Evolutionary conservation across 2,888 invertebrate species (phyloP).

Genomic region (Nysson spinosus): DNA sequence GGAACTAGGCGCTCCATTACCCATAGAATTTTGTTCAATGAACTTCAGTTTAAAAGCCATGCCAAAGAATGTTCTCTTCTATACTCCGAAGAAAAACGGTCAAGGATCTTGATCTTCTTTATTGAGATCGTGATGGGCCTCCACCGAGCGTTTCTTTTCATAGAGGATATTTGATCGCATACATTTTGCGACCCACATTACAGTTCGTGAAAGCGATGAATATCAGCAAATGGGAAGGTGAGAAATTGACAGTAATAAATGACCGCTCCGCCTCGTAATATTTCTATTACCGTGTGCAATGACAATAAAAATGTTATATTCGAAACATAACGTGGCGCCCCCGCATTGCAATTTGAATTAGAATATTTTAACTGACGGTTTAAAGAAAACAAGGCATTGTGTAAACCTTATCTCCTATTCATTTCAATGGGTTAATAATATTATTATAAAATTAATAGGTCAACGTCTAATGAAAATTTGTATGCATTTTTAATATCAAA

Average conservation of each 20-base stretch:
- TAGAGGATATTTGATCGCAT: constrained; percentile 42
- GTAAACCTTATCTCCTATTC: no score
- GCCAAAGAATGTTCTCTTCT: not conserved
- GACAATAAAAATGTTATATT: not conserved
- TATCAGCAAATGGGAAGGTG: constrained; percentile 28
- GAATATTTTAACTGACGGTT: no score
- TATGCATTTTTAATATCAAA: no score
- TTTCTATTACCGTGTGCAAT: not conserved
- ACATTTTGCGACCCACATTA: constrained; percentile 35
- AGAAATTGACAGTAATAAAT: constrained; percentile 32
- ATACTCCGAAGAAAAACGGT: not conserved
- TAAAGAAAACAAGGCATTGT: no score
- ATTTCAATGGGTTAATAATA: no score
- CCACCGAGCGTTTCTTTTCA: constrained; percentile 1
- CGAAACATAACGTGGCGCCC: no score
- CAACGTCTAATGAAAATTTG: no score
- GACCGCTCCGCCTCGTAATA: constrained; percentile 8
- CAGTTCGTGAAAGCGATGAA: constrained; percentile 23
- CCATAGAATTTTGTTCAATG: not conserved
- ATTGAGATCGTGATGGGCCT: constrained; percentile 5
- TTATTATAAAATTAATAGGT: no score
- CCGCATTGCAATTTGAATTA: no score
- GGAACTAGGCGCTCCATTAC: no score
- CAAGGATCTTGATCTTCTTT: constrained; percentile 6
- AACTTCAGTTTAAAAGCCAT: not conserved